Evolutionary conservation across 2,797 vertebrate genomes (phyloP), one percentile per base, ranked within the genome.

Genomic region (Morus bassanus): DNA sequence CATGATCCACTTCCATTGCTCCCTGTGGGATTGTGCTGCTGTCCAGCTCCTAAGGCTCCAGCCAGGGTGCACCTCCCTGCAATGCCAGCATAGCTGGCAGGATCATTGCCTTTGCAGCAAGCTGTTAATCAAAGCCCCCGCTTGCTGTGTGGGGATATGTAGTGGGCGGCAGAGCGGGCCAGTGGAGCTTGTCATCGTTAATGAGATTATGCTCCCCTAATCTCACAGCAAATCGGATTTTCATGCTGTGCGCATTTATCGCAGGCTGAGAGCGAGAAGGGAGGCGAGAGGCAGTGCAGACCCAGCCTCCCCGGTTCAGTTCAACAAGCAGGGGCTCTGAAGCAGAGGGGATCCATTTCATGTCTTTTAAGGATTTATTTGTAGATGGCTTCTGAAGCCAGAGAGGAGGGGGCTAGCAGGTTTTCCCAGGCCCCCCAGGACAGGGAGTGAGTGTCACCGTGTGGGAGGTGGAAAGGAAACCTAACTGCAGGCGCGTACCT

Each of bases 171-270:
- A 82, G 89, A 59, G 43, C n/a, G 19, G 76, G 54, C 91, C 75
- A 75, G 50, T 18, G 43, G 23, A 74, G 68, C 39, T 83, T 88
- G 81, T 96, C 93, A 41, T 60, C 7, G 28, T 92, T 96, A 94
- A 97, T 85, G 92, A 96, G 95, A 93, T 93, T 95, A 82, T 33
- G 8, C 79, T 74, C 63, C 91, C 90, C 88, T 95, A 92, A 97
- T 97, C 95, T 95, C 92, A 69, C 73, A 77, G 93, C 82, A 94
- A 96, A 94, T 89, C 28, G 28, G 83, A 85, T 96, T 97, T 95
- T 77, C 88, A 85, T 88, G 95, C 89, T 72, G 18, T 41, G 43
- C 1, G 6, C 31, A 61, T 73, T 51, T 53, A 82, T 76, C 14
- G 22, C 7, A 5, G 60, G 45, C 83, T 7, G 17, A 63, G 79